Evolutionary conservation across 2,797 vertebrate species (phyloP), one percentile per base, ranked within the genome.

Genomic region (Falco rusticolus): DNA sequence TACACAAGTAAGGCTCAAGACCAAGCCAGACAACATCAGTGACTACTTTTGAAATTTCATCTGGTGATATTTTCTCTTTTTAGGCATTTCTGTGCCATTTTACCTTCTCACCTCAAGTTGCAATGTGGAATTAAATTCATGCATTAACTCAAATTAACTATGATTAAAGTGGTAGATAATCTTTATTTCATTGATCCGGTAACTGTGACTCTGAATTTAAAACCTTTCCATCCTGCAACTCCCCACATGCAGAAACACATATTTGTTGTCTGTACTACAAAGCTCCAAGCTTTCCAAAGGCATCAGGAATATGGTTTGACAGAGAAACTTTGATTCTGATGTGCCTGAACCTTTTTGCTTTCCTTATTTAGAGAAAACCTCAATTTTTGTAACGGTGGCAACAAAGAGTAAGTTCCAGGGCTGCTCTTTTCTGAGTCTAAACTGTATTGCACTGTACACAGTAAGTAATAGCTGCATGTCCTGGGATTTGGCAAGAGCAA

Each of bases 401-500:
- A 53, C 48, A 82, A 71, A 80, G 6, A 81, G 7, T 57, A 53
- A 22, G 75, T 93, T 95, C 24, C 61, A 68, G 84, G 76, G 33
- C 26, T 84, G 17, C 28, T 89, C 11, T 83, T 90, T 86, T 89
- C 81, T 83, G 33, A 94, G 34, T 17, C 56, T 95, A n/a, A 45
- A 53, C 37, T 74, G 75, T 87, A 83, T 83, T 93, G 45, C 64
- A 63, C n/a, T 85, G 39, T 89, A 56, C 82, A 68, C 24, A 0
- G 28, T 90, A 94, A 96, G 96, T 94, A 96, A 93, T 92, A 94
- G 92, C 84, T 93, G 34, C 33, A 65, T 71, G 82, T 81, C 84
- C 84, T 93, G 92, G 94, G 89, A 92, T 96, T 96, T 94, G 84
- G 77, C 65, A 93, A 87, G 57, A 90, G 81, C 70, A 95, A 94